Percentiles rank a stretch among this genome's conserved stretches.
phyloP scores from a whole-genome alignment of 2,113 vertebrate species.

The Pyxicephalus adspersus region DNA sequence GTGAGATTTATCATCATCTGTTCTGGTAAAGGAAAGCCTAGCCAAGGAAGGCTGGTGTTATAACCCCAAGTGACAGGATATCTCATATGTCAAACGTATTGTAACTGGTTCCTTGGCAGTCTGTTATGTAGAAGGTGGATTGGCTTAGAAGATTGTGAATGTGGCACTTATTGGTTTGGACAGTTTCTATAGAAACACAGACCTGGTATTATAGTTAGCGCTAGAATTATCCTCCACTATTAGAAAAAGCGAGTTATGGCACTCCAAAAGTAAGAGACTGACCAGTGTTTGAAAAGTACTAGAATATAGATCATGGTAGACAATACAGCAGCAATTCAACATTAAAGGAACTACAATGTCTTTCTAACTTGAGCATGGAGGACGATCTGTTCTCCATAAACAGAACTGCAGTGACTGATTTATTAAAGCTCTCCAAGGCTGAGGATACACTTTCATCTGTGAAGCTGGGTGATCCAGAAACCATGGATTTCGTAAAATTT shows the following conservation, averaged over 20 bases:
- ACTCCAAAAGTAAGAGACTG: no score
- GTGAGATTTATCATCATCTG: neutral
- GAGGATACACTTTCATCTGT: no score
- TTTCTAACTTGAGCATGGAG: no score
- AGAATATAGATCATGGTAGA: no score
- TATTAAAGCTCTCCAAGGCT: no score
- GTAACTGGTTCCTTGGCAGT: neutral
- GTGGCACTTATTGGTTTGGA: constrained; percentile 28
- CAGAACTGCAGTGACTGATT: no score
- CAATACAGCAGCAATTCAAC: no score
- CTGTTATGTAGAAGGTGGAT: neutral
- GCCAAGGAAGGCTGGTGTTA: neutral
- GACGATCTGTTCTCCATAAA: no score
- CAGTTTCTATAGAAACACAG: constrained; percentile 42
- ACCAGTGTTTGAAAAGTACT: no score
- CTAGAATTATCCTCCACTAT: constrained; percentile 7
- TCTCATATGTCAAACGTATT: neutral
- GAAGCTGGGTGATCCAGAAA: no score
- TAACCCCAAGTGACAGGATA: neutral
- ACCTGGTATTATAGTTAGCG: constrained; percentile 8
- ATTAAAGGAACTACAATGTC: no score
- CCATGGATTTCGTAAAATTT: no score
- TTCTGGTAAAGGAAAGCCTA: neutral
- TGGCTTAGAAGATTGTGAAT: constrained; percentile 17
- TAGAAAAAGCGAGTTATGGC: neutral